These are phyloP conservation scores for Netelia fuscicornis DNA, from an alignment of 2,888 invertebrate species.

Conservation along the genomic window DNA sequence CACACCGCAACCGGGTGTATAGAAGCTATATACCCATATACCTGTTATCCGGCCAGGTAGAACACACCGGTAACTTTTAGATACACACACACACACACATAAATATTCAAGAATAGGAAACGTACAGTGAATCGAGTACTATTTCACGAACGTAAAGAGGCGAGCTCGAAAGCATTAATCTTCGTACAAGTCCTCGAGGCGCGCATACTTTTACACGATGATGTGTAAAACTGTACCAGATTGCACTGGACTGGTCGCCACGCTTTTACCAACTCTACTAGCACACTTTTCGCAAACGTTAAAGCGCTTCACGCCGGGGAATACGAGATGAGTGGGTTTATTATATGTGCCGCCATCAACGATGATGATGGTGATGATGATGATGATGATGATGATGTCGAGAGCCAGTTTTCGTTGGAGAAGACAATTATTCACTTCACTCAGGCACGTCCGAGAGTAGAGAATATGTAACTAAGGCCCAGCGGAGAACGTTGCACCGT, in stretches of 20 bases:
- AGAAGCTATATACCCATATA: background rate
- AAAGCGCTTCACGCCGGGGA: background rate
- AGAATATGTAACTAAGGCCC: background rate
- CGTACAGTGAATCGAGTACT: slow-evolving; percentile 22
- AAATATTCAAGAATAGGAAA: background rate
- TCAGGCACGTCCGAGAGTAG: slow-evolving; percentile 11
- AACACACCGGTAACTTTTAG: slow-evolving; percentile 37
- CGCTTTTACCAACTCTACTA: slow-evolving; percentile 16
- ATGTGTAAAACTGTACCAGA: slow-evolving; percentile 1
- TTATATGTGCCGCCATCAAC: background rate
- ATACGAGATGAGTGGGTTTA: background rate
- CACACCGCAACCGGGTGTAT: slow-evolving; percentile 59
- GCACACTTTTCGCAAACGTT: slow-evolving; percentile 18
- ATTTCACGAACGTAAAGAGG: slow-evolving; percentile 51
- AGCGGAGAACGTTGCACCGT: slow-evolving; percentile 33
- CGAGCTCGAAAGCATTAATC: slow-evolving; percentile 42
- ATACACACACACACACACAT: slow-evolving; percentile 5
- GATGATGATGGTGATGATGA: background rate
- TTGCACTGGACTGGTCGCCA: background rate
- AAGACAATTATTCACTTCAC: slow-evolving; percentile 48
- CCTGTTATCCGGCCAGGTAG: slow-evolving; percentile 47
- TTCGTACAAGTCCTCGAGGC: slow-evolving; percentile 3
- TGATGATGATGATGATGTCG: slow-evolving; percentile 34
- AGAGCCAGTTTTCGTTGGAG: slow-evolving; percentile 25
- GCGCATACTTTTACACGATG: background rate